Percentiles rank a stretch among this genome's conserved stretches.
Conservation (phyloP, 2,113 vertebrate species). For the Actinemys pallida region DNA sequence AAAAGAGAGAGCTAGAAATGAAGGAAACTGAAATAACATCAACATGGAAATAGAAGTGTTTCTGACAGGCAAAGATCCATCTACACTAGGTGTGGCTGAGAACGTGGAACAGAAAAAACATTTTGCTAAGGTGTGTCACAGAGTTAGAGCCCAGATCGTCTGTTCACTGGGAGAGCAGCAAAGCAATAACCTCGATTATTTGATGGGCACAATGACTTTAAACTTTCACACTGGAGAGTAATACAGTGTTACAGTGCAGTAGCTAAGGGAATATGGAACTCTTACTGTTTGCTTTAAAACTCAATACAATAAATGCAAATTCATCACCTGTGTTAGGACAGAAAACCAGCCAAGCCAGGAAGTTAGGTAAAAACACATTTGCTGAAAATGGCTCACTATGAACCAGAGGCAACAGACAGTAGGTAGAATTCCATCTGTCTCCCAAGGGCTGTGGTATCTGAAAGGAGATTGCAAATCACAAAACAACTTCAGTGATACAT, state of each 20-base stretch:
- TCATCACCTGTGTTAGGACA: not conserved
- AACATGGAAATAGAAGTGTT: not conserved
- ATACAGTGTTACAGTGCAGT: rapidly evolving
- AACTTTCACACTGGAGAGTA: rapidly evolving
- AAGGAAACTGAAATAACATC: not conserved
- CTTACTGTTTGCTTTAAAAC: not conserved
- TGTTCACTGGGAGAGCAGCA: not conserved
- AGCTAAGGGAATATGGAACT: not conserved
- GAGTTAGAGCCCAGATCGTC: not conserved
- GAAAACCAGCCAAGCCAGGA: rapidly evolving
- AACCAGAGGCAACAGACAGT: not conserved
- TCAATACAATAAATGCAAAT: not conserved
- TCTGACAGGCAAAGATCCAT: not conserved
- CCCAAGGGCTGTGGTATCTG: not conserved
- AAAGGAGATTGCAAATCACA: not conserved
- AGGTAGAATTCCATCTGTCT: not conserved
- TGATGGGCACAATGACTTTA: not conserved
- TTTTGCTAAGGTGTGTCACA: too few relatives aligned
- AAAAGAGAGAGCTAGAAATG: not conserved
- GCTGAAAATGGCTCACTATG: not conserved
- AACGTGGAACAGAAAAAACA: not conserved
- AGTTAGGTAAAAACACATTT: rapidly evolving
- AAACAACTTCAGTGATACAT: not conserved
- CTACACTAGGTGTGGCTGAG: not conserved
- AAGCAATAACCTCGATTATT: not conserved